Conservation (phyloP, 2,888 invertebrate genomes). For the Dicycla oo region DNA sequence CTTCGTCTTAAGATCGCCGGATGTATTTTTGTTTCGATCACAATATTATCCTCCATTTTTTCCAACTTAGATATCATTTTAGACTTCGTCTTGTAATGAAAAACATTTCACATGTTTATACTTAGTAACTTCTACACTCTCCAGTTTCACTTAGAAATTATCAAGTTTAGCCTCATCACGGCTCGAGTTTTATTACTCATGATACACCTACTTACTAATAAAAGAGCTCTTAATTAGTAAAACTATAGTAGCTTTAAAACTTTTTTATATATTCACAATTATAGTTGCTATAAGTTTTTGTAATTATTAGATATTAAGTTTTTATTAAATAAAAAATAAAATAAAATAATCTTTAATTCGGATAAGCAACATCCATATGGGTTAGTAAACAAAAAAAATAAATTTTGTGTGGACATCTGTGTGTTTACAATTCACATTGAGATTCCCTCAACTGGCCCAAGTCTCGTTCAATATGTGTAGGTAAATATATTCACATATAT, state of each 20-base stretch:
- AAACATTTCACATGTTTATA: too few relatives aligned
- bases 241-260: background rate
- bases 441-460: background rate
- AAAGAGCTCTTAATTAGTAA: conserved; percentile 25
- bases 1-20: too few relatives aligned
- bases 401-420: background rate
- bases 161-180: conserved; percentile 10
- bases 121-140: conserved; percentile 39
- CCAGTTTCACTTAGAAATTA: conserved; percentile 54
- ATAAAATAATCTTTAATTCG: too few relatives aligned
- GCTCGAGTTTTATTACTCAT: conserved; percentile 15
- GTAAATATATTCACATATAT: background rate
- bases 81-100: background rate
- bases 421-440: background rate
- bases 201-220: background rate
- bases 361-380: too few relatives aligned
- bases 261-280: conserved; percentile 8
- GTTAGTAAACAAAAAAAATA: too few relatives aligned
- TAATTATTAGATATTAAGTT: too few relatives aligned
- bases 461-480: background rate
- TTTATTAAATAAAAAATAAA: too few relatives aligned
- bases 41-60: background rate
- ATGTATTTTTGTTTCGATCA: background rate
- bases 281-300: background rate
- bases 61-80: conserved; percentile 17